Conservation (phyloP, 2,888 invertebrate species). For the Copidosoma aretas region DNA sequence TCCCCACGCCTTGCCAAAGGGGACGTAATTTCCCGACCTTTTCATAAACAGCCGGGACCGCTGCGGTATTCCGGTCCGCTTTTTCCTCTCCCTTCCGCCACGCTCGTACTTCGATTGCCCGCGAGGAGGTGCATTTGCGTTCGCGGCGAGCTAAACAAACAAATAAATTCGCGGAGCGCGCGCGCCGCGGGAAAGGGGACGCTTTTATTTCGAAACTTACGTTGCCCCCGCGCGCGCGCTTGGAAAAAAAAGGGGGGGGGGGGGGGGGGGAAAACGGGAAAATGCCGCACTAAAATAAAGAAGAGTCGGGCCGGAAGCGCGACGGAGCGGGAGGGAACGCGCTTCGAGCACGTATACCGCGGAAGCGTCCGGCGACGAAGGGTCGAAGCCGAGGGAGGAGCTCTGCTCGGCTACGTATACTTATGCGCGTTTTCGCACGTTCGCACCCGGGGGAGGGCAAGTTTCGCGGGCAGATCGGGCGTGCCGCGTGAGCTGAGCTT, state of each 20-base stretch:
- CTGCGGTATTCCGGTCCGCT: neutral
- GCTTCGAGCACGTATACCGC: no score
- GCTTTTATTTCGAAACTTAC: constrained; percentile 1
- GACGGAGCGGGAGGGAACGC: no score
- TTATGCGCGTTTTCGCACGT: no score
- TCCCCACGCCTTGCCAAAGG: neutral
- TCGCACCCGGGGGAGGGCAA: no score
- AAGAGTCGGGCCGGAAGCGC: no score
- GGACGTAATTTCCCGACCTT: constrained; percentile 19
- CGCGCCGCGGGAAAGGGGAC: neutral
- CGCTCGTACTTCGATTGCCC: neutral
- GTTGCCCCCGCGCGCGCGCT: neutral
- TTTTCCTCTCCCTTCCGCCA: neutral
- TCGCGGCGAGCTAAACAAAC: constrained; percentile 2
- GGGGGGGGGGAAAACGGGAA: neutral
- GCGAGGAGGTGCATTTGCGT: neutral
- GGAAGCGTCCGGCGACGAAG: no score
- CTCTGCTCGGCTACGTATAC: no score
- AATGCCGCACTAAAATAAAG: no score
- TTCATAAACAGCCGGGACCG: constrained; percentile 19
- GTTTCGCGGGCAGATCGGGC: no score
- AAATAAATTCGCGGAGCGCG: constrained; percentile 26
- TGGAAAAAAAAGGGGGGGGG: neutral
- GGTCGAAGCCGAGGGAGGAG: no score
- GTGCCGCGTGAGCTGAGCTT: constrained; percentile 27